Evolutionary conservation across 1,140 invertebrate species (phyloP).

Genomic region (Philaenus spumarius): DNA sequence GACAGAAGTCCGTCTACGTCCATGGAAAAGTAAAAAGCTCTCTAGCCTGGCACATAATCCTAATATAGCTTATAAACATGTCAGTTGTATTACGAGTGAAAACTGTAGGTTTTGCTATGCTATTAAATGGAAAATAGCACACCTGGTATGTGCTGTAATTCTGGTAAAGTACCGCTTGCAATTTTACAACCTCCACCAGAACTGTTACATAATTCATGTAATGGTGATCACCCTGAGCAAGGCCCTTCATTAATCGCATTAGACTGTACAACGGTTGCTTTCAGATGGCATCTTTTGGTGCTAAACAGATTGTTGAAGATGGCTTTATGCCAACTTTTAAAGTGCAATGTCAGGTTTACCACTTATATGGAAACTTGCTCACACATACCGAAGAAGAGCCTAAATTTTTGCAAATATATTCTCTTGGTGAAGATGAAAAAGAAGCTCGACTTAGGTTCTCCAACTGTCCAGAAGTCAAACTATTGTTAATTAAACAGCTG

Average conservation of each 20-base stretch:
- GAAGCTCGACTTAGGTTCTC: slow-evolving; percentile 19
- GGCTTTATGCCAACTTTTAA: slow-evolving; percentile 40
- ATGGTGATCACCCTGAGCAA: slow-evolving; percentile 17
- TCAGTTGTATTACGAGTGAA: slow-evolving; percentile 11
- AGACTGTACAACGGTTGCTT: not conserved
- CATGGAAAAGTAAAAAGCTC: not conserved
- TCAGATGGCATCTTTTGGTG: slow-evolving; percentile 35
- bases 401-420: slow-evolving; percentile 43
- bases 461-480: slow-evolving; percentile 29
- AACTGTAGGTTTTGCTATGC: slow-evolving; percentile 36
- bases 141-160: slow-evolving; percentile 32
- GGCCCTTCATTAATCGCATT: not conserved
- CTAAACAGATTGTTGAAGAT: slow-evolving; percentile 29
- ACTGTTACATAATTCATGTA: slow-evolving; percentile 27
- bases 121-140: slow-evolving; percentile 35
- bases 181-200: slow-evolving; percentile 29
- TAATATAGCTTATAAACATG: slow-evolving; percentile 9
- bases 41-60: slow-evolving; percentile 11
- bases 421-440: slow-evolving; percentile 35
- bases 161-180: slow-evolving; percentile 31
- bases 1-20: no score
- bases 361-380: slow-evolving; percentile 36
- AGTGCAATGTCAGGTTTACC: slow-evolving; percentile 46
- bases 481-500: slow-evolving; percentile 33
- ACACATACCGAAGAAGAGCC: slow-evolving; percentile 30